Percentiles rank a stretch among this genome's conserved stretches.
Conservation (phyloP, 2,113 vertebrate genomes). For the Chaetodon trifascialis region DNA sequence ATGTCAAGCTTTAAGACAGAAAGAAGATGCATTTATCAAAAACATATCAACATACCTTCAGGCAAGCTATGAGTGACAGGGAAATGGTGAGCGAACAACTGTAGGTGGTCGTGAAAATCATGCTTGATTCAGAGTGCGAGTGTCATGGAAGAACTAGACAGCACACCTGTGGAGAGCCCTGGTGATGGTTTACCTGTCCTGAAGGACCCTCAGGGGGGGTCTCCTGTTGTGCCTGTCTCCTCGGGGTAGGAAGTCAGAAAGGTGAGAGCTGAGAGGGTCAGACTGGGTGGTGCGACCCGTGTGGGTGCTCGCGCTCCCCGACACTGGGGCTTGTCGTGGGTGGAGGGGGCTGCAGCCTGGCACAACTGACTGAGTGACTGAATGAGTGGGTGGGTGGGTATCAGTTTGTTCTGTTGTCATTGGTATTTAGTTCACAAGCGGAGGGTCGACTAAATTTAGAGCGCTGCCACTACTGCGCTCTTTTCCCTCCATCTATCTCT, state of each 20-base stretch:
- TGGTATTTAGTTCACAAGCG: constrained; percentile 89
- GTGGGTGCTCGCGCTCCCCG: constrained; percentile 84
- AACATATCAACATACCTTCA: neutral
- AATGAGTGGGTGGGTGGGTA: constrained; percentile 73
- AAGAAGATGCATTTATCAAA: neutral
- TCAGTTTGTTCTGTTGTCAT: constrained; percentile 85
- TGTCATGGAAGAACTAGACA: constrained; percentile 29
- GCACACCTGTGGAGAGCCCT: constrained; percentile 57
- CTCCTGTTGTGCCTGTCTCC: constrained; percentile 67
- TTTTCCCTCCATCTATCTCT: constrained; percentile 34
- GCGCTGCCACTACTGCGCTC: constrained; percentile 27
- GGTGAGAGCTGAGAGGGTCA: constrained; percentile 64
- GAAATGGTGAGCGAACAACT: neutral
- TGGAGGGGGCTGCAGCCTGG: constrained; percentile 40
- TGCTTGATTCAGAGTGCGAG: constrained; percentile 40
- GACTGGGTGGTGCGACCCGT: constrained; percentile 71
- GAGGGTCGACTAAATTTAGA: constrained; percentile 95
- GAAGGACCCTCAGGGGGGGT: constrained; percentile 63
- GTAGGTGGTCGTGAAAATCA: constrained; percentile 16
- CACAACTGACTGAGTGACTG: constrained; percentile 39
- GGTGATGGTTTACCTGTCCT: constrained; percentile 78
- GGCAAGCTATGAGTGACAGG: neutral
- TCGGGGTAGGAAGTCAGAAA: constrained; percentile 56
- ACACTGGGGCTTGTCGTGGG: constrained; percentile 80
- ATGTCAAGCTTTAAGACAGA: neutral